Percentiles rank a stretch among this genome's conserved stretches.
These are phyloP conservation scores for Dendrocopos noguchii DNA, from an alignment of 2,113 vertebrate genomes.

Conservation along the genomic window DNA sequence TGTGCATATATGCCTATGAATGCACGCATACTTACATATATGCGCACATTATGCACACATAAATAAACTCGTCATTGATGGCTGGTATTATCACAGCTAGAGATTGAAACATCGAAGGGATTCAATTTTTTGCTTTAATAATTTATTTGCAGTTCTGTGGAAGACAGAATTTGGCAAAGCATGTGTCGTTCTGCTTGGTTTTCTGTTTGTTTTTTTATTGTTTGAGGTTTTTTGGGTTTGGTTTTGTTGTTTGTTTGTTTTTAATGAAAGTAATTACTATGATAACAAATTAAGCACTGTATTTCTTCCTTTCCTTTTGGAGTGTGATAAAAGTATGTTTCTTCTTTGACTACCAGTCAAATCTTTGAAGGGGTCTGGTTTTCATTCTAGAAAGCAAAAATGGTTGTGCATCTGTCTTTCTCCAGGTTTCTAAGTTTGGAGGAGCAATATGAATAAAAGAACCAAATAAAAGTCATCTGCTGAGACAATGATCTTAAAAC, in stretches of 20 bases:
- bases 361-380: background rate
- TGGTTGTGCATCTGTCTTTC: background rate
- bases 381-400: constrained; percentile 26
- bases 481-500: background rate
- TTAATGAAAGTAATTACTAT: constrained; percentile 57
- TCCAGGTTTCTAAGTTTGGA: background rate
- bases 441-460: background rate
- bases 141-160: constrained; percentile 25
- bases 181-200: constrained; percentile 44
- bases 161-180: constrained; percentile 39
- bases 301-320: constrained; percentile 16
- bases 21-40: background rate
- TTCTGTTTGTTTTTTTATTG: background rate
- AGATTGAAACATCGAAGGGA: background rate
- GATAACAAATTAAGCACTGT: constrained; percentile 48
- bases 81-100: constrained; percentile 44
- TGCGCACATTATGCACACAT: background rate
- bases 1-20: background rate
- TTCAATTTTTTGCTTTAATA: constrained; percentile 43
- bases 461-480: background rate
- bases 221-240: background rate
- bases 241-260: background rate
- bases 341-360: constrained; percentile 4
- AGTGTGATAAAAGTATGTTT: constrained; percentile 2
- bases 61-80: background rate